Conservation (phyloP, 2,888 invertebrate species). For the Coelinius sp. region DNA sequence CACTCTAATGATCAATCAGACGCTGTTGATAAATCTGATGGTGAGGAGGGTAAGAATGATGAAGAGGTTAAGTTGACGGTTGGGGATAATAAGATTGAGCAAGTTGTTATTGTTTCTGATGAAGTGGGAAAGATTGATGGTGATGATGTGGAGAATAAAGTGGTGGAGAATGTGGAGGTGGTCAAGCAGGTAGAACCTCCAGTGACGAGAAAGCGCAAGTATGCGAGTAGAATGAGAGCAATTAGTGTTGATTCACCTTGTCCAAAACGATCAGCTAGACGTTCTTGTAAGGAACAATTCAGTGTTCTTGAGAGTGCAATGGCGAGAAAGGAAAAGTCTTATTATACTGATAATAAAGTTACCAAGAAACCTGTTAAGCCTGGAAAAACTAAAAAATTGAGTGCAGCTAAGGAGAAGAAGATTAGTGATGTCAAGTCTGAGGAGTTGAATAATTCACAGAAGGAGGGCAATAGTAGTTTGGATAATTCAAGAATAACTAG, state of each 20-base stretch:
- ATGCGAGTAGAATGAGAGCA: conserved; percentile 57
- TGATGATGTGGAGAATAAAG: conserved; percentile 15
- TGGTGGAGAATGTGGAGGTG: background rate
- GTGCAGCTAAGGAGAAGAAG: conserved; percentile 52
- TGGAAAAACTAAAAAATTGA: conserved; percentile 63
- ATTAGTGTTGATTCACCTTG: conserved; percentile 65
- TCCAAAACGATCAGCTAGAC: conserved; percentile 77
- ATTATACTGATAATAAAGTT: conserved; percentile 70
- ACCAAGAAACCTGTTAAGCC: conserved; percentile 61
- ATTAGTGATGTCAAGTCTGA: conserved; percentile 29
- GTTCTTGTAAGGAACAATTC: conserved; percentile 75
- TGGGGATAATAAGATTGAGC: background rate
- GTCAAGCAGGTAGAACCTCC: conserved; percentile 43
- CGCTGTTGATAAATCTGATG: conserved; percentile 72
- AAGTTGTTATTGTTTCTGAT: background rate
- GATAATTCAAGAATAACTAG: conserved; percentile 2
- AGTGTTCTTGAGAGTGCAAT: conserved; percentile 79
- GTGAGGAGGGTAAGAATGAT: conserved; percentile 68
- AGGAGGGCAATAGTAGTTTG: background rate
- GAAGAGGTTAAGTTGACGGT: conserved; percentile 40
- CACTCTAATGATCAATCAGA: conserved; percentile 63
- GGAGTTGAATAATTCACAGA: background rate
- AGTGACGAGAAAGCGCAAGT: conserved; percentile 58
- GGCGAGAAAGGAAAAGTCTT: conserved; percentile 81
- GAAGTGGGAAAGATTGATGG: background rate